Evolutionary conservation across 2,888 invertebrate species (phyloP), one percentile per base, ranked within the genome.

Genomic region (Ethmia dodecea): DNA sequence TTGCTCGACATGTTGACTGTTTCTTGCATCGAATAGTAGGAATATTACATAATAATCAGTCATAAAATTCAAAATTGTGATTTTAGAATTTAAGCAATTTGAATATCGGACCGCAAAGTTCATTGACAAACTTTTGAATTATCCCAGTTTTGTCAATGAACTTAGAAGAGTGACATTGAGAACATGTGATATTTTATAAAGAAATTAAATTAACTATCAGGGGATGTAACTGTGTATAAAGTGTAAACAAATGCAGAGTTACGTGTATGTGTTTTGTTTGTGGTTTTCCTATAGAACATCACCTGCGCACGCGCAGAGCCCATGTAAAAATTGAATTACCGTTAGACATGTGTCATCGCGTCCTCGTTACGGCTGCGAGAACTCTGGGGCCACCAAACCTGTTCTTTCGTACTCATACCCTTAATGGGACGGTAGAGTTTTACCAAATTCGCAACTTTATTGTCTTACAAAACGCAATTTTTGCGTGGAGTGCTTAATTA

Each of bases 281-380:
- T 47, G 45, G 51, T 67, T 71, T 68, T 62, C 57, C 58, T 22
- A 20, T 20, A 20, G 20, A 20, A 1, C 10, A 6, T 56, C 49
- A 69, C 60, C 60, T 58, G 60, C 58, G 59, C 58, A 54, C 47
- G 57, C 49, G 54, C 49, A 51, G 45, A 40, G 47, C 28, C 56
- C 48, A 55, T 62, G 65, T 74, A 71, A 76, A 77, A 78, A 72
- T 71, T 58, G 62, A 60, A 62, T 76, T 74, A 81, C 84, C 80
- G 84, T 81, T 84, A 84, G 80, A 77, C 72, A 69, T 84, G 80
- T 81, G 79, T 79, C 80, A 80, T 75, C 26, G 26, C 26, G 83
- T 63, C 80, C 84, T 80, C 80, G 60, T 69, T 81, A 63, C 68
- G 49, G 47, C 53, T 44, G 49, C 55, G 51, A 54, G 55, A 52